A percentile compares a stretch with the other conserved stretches of the same genome.
Evolutionary conservation across 2,888 invertebrate genomes (phyloP).

Genomic region (Clitarchus hookeri): DNA sequence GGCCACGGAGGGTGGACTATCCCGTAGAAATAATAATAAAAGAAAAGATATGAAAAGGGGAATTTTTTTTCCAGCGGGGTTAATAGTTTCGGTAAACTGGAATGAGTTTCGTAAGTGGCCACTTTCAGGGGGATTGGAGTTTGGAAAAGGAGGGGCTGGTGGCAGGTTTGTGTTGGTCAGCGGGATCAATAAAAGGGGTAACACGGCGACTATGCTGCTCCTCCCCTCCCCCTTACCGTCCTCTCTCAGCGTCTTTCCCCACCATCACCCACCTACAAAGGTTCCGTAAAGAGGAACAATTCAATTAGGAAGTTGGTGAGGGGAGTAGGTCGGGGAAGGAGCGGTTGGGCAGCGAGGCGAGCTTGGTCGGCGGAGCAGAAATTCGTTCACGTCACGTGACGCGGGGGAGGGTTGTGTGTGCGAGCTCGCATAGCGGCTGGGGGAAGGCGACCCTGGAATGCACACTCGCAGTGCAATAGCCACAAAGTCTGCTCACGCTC

Average conservation of each 20-base stretch:
- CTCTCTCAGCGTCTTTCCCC: neutral
- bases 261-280: neutral
- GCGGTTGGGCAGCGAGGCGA: neutral
- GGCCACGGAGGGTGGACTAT: no score
- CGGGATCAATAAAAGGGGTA: neutral
- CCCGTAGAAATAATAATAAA: no score
- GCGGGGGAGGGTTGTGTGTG: neutral
- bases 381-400: neutral
- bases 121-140: no score
- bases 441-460: neutral
- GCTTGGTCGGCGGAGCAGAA: neutral
- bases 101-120: no score
- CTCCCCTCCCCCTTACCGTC: neutral
- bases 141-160: neutral
- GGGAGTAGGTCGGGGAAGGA: neutral
- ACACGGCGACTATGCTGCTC: no score
- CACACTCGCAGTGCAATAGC: neutral
- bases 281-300: neutral
- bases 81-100: no score
- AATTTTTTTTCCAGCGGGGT: no score
- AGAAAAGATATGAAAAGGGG: no score
- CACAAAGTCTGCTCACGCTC: no score
- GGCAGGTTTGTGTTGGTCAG: neutral
- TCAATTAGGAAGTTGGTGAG: slow-evolving; percentile 14
- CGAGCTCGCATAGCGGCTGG: neutral